A percentile compares a stretch with the other conserved stretches of the same genome.
Evolutionary conservation across 2,113 vertebrate genomes (phyloP).

Genomic region (Corynorhinus townsendii): DNA sequence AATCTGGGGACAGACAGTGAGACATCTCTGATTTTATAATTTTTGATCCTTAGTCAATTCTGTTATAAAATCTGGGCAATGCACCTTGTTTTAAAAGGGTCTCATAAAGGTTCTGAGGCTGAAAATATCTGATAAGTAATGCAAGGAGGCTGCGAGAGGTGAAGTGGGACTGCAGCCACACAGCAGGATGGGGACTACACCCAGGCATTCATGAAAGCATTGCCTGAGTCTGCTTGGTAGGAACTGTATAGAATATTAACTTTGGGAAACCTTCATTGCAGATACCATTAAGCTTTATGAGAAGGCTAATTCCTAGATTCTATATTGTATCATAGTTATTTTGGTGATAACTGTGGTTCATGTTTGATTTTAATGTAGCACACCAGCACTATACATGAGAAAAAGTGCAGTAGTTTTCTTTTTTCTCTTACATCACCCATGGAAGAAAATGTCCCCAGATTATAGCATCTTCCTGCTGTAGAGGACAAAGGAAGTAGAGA

Average conservation of each 20-base stretch:
- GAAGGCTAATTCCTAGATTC: neutral
- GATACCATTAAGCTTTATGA: neutral
- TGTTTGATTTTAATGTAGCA: neutral
- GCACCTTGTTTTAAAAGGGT: neutral
- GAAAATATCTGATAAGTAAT: neutral
- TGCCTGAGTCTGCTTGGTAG: neutral
- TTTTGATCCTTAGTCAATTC: neutral
- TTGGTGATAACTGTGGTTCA: neutral
- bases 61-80: neutral
- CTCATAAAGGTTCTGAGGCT: neutral
- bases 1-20: neutral
- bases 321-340: neutral
- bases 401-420: neutral
- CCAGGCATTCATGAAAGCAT: rapidly evolving
- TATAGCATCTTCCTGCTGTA: neutral
- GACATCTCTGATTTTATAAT: neutral
- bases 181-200: neutral
- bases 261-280: neutral
- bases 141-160: neutral
- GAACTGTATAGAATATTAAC: neutral
- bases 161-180: neutral
- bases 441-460: neutral
- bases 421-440: neutral
- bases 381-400: neutral
- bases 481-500: neutral